Evolutionary conservation across 2,888 invertebrate species (phyloP).

Genomic region (Tridacna crocea): DNA sequence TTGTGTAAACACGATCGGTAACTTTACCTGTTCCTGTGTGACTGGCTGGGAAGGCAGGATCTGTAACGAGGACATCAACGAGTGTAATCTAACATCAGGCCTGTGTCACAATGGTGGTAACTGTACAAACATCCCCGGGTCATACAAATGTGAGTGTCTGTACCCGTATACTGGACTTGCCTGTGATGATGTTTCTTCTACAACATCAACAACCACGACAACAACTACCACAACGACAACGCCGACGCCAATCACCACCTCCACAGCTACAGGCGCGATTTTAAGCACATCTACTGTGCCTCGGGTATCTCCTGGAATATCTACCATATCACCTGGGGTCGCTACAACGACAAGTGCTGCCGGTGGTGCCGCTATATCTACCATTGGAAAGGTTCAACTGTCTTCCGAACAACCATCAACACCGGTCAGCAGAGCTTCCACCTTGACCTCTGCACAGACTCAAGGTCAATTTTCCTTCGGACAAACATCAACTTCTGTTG

Average conservation of each 20-base stretch:
- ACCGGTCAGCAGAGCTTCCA: too few species aligned
- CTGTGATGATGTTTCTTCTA: constrained; percentile 5
- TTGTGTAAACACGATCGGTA: constrained; percentile 3
- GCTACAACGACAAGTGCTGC: too few species aligned
- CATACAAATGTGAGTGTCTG: constrained; percentile 8
- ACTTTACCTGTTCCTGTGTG: constrained; percentile 14
- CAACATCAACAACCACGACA: background rate
- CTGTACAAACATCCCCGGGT: constrained; percentile 5
- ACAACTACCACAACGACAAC: background rate
- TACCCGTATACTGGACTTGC: constrained; percentile 10
- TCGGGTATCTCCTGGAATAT: too few species aligned
- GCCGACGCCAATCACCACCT: background rate
- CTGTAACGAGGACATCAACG: constrained; percentile 21
- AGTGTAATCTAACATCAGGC: background rate
- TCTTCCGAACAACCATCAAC: too few species aligned
- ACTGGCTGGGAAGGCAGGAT: constrained; percentile 12
- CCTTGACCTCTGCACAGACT: too few species aligned
- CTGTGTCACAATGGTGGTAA: constrained; percentile 12
- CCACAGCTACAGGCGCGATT: background rate
- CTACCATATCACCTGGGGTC: too few species aligned
- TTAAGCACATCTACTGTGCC: too few species aligned
- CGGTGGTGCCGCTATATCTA: too few species aligned
- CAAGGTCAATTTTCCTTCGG: too few species aligned
- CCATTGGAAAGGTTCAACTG: too few species aligned
- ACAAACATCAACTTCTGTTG: too few species aligned